Base-by-base conservation (phyloP, 2,797 vertebrate genomes). In the Malacoctenus gilli region DNA sequence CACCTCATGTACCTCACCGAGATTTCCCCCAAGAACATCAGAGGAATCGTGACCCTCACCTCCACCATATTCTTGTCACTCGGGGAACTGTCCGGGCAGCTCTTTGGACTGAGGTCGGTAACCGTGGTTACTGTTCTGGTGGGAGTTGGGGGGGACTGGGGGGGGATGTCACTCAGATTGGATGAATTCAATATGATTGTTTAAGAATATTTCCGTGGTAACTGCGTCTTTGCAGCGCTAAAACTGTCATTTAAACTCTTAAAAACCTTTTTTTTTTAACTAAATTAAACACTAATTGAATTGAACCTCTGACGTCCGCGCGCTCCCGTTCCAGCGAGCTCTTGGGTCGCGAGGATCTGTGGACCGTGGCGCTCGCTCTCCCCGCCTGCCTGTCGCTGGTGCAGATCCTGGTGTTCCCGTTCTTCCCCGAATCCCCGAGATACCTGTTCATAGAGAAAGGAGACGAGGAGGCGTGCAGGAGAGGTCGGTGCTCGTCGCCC, bases 351-450 rank as follows among this genome's bases (percentile, higher is more conserved):
- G 89, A 93, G 36, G 85, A 91, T 11, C 79, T 84, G 47, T 95
- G 94, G 94, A 83, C 92, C 22, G 0, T 93, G 48, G 72, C 93
- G 15, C 89, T 94, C 47, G 78, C 84, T 55, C 34, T 84, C 22
- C 80, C 90, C 0, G 63, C 35, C 0, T n/a, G 86, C 52, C 89
- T 94, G 1, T 86, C 89, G 1, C 18, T 91, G 8, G 0, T 92
- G 68, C 91, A 91, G 56, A n/a, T 94, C 18, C 13, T 92, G 14
- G 67, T 66, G 8, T 68, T 95, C 62, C 93, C 92, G 20, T 92
- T 93, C 72, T 85, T 95, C 59, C 93, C 94, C 11, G 93, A 95
- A n/a, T 88, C 93, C 2, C 94, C 94, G 19, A 82, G 92, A 81
- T 94, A 94, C 59, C 80, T 92, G 48, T 87, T 94, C 52, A 93